Conservation (phyloP, 2,888 invertebrate genomes). For the Iphiclides podalirius region DNA sequence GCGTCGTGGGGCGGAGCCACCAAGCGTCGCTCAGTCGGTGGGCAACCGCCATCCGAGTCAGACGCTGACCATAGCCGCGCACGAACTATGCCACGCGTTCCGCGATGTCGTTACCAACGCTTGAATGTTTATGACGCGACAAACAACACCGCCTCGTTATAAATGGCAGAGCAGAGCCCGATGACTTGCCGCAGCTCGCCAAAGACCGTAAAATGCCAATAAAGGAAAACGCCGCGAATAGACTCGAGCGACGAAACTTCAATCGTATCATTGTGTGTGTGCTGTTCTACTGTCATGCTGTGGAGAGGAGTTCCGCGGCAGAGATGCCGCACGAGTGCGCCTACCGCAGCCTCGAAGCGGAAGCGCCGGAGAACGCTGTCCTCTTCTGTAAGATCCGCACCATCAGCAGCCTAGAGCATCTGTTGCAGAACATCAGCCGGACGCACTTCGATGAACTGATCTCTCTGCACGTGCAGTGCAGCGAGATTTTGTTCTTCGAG, state of each 20-base stretch:
- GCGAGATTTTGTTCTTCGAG: conserved; percentile 87
- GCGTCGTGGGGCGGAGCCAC: conserved; percentile 68
- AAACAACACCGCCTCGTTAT: conserved; percentile 60
- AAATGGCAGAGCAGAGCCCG: conserved; percentile 69
- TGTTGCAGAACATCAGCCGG: conserved; percentile 85
- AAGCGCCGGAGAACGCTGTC: conserved; percentile 77
- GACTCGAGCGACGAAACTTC: conserved; percentile 72
- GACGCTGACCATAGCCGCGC: conserved; percentile 46
- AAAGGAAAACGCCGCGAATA: conserved; percentile 66
- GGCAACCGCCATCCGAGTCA: conserved; percentile 67
- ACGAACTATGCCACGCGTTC: conserved; percentile 63
- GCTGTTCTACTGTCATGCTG: conserved; percentile 71
- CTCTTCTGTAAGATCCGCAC: conserved; percentile 86
- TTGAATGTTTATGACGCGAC: conserved; percentile 75
- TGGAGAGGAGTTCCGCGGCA: conserved; percentile 61
- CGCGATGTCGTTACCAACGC: conserved; percentile 66
- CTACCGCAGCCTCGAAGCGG: conserved; percentile 81
- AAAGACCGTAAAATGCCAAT: conserved; percentile 74
- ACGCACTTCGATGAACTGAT: conserved; percentile 84
- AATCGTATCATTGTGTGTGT: conserved; percentile 73
- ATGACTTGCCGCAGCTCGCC: conserved; percentile 56
- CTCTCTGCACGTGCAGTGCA: conserved; percentile 85
- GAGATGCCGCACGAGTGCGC: conserved; percentile 85
- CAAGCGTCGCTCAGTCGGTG: conserved; percentile 70
- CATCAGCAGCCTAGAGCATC: conserved; percentile 84